phyloP scores from a whole-genome alignment of 1,140 invertebrate genomes.

The Papilio xuthus region DNA sequence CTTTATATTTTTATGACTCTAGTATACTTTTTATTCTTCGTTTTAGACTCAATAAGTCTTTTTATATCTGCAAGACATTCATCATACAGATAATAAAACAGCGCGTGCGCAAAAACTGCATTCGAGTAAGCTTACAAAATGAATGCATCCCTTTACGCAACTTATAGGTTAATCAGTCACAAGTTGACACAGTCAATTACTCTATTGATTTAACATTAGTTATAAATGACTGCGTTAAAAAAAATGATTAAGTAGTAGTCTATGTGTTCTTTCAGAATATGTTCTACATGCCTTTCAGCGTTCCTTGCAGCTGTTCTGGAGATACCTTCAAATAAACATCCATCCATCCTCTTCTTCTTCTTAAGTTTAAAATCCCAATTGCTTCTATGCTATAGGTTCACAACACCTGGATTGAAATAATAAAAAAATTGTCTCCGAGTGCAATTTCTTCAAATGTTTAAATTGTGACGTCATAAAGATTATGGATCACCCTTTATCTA shows the following conservation, averaged over 20 bases:
- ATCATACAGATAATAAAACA: background rate
- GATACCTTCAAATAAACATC: no score
- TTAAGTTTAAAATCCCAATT: no score
- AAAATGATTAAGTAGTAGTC: no score
- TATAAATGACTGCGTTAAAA: no score
- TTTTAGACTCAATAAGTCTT: background rate
- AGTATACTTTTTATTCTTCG: background rate
- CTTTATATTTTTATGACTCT: background rate
- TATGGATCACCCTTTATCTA: background rate
- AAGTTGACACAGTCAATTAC: background rate
- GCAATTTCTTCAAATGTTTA: background rate
- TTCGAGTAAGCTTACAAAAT: background rate
- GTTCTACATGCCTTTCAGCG: no score
- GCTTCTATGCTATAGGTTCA: no score
- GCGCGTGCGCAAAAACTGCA: slow-evolving; percentile 17
- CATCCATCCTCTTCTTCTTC: no score
- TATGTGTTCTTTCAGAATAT: no score
- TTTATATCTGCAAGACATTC: background rate
- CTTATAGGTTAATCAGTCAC: background rate
- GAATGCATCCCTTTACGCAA: background rate
- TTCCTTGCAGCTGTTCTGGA: no score
- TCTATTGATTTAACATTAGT: no score
- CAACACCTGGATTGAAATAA: background rate
- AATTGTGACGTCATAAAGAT: background rate
- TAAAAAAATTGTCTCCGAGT: background rate